phyloP scores from a whole-genome alignment of 1,140 invertebrate species.

The Meloidogyne exigua region DNA sequence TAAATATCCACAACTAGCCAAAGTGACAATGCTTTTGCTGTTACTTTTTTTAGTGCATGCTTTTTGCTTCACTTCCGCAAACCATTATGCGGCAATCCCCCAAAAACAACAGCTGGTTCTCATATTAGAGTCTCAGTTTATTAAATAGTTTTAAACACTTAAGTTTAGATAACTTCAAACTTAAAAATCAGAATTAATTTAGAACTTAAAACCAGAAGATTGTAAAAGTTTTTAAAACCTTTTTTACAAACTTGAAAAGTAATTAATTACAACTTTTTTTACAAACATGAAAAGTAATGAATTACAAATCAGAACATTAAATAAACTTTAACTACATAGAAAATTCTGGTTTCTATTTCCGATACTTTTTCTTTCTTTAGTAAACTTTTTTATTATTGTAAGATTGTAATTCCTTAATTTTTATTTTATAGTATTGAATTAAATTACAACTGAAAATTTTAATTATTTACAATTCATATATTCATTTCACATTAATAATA shows the following conservation, averaged over 20 bases:
- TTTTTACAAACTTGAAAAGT: not conserved
- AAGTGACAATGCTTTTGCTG: not conserved
- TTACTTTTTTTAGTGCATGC: not conserved
- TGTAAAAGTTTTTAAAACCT: no score
- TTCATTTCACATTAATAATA: not conserved
- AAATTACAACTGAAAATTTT: no score
- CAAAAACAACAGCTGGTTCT: not conserved
- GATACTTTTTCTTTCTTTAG: no score
- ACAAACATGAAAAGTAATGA: not conserved
- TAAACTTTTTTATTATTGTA: no score
- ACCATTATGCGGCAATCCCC: not conserved
- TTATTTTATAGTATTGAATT: no score
- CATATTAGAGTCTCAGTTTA: not conserved
- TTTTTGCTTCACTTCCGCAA: not conserved
- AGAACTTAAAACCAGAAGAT: not conserved
- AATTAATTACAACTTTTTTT: no score
- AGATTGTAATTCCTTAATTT: no score
- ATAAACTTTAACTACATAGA: not conserved
- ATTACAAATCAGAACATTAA: not conserved
- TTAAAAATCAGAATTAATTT: not conserved
- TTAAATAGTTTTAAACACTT: no score
- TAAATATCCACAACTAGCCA: not conserved
- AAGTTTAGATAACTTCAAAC: not conserved
- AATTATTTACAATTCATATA: no score
- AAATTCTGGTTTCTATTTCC: no score